Percentiles rank a stretch among this genome's conserved stretches.
Evolutionary conservation across 2,113 vertebrate species (phyloP).

Genomic region (Chionomys nivalis): DNA sequence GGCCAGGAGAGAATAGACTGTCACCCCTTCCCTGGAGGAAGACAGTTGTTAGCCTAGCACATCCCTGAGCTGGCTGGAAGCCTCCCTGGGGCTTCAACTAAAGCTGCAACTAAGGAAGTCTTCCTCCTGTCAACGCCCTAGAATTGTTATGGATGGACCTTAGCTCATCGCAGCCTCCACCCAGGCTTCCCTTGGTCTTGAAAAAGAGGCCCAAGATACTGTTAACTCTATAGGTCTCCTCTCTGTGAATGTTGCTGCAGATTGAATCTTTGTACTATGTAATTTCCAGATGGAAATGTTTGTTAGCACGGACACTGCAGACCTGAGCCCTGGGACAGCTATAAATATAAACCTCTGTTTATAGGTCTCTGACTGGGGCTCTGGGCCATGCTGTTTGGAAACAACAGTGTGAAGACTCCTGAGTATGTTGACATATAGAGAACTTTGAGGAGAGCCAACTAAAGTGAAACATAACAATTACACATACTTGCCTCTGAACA

Average conservation of each 20-base stretch:
- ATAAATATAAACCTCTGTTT: not conserved
- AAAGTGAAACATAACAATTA: not conserved
- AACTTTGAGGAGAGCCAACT: not conserved
- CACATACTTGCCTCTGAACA: not conserved
- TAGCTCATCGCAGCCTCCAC: constrained; percentile 20
- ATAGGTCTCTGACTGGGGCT: not conserved
- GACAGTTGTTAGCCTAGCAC: not conserved
- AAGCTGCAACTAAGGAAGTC: not conserved
- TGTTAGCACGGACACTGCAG: not conserved
- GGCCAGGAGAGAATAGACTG: not conserved
- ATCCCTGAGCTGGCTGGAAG: not conserved
- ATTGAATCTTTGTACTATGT: not conserved
- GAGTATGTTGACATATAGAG: not conserved
- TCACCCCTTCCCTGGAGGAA: not conserved
- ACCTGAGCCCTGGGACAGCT: not conserved
- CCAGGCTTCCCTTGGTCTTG: constrained; percentile 57
- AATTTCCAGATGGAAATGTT: not conserved
- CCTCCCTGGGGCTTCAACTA: not conserved
- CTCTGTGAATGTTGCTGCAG: not conserved
- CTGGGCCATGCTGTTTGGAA: not conserved
- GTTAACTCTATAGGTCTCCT: constrained; percentile 11
- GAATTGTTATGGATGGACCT: constrained; percentile 15
- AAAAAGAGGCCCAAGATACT: not conserved
- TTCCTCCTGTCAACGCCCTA: not conserved
- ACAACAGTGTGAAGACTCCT: not conserved